A percentile compares a stretch with the other conserved stretches of the same genome.
Conservation (phyloP, 2,888 invertebrate genomes). For the Willowsia nigromaculata region DNA sequence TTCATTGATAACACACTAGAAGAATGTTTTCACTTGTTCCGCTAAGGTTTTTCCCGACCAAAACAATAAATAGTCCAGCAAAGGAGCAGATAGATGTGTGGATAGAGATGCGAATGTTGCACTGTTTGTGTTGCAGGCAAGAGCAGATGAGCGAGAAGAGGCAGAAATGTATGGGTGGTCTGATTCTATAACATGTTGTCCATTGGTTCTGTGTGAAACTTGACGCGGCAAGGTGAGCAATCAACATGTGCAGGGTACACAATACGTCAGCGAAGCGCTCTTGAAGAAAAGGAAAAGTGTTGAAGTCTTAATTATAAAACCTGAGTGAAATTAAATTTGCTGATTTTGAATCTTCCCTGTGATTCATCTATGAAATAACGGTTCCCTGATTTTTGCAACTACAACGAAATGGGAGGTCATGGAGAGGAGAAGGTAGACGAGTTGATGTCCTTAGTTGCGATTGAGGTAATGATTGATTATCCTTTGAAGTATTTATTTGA, state of each 20-base stretch:
- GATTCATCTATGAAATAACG: no score
- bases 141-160: background rate
- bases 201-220: slow-evolving; percentile 1
- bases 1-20: background rate
- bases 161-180: background rate
- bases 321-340: no score
- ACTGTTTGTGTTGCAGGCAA: background rate
- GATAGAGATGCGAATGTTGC: background rate
- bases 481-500: background rate
- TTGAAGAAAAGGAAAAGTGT: no score
- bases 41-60: background rate
- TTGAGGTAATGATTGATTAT: slow-evolving; percentile 3
- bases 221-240: slow-evolving; percentile 44
- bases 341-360: no score
- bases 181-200: background rate
- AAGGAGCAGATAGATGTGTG: background rate
- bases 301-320: no score
- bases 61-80: background rate
- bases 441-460: slow-evolving; percentile 1
- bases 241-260: background rate
- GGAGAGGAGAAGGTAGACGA: background rate
- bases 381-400: no score
- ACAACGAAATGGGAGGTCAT: background rate
- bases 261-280: background rate
- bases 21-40: no score